A percentile compares a stretch with the other conserved stretches of the same genome.
Conservation (phyloP, 1,140 invertebrate species). For the Paraescarpia echinospica region DNA sequence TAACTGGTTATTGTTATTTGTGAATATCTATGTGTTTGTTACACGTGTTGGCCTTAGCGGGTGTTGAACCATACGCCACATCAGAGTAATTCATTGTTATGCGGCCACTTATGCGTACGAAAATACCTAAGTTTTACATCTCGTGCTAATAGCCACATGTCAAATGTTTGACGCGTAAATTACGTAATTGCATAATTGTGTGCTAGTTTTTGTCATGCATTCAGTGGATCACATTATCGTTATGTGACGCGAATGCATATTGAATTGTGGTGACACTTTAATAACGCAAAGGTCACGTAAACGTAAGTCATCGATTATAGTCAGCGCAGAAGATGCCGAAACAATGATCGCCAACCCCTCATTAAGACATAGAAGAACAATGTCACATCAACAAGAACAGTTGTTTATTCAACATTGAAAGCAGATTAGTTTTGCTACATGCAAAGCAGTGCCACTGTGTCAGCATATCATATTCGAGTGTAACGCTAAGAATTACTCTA, state of each 20-base stretch:
- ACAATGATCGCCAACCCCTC: neutral
- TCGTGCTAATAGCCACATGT: neutral
- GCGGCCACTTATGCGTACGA: no score
- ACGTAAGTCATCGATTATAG: neutral
- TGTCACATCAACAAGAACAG: neutral
- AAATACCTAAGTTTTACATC: neutral
- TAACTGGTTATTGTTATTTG: no score
- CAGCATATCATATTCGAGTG: neutral
- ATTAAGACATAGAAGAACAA: neutral
- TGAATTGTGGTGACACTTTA: neutral
- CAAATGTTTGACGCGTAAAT: neutral
- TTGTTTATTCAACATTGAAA: neutral
- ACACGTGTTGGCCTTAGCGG: no score
- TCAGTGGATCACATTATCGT: neutral
- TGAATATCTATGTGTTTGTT: no score
- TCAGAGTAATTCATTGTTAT: no score
- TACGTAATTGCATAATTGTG: neutral
- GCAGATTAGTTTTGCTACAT: neutral
- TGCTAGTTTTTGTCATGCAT: neutral
- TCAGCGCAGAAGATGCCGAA: neutral
- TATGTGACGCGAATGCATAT: neutral
- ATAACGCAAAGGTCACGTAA: neutral
- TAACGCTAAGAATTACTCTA: neutral
- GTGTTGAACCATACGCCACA: no score
- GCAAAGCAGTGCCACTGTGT: neutral